phyloP scores from a whole-genome alignment of 2,888 invertebrate genomes.

The Resseliella maxima region DNA sequence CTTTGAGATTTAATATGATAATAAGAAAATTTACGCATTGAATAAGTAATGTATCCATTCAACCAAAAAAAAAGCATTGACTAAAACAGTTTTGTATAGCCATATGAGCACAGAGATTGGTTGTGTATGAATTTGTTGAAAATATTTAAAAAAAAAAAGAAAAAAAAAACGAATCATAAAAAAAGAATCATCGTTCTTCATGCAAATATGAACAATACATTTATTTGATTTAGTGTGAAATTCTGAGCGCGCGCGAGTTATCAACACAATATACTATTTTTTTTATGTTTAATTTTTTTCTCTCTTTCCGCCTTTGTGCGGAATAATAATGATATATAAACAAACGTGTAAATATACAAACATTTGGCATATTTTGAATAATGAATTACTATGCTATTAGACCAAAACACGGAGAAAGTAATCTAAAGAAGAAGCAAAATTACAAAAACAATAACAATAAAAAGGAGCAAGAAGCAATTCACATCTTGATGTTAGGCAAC shows the following conservation, averaged over 20 bases:
- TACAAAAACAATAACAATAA: background rate
- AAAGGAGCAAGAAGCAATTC: background rate
- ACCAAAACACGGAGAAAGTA: conserved; percentile 12
- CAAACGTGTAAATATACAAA: conserved; percentile 25
- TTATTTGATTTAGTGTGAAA: conserved; percentile 32
- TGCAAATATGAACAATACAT: background rate
- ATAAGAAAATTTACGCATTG: background rate
- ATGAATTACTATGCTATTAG: background rate
- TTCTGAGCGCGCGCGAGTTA: background rate
- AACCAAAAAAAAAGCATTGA: background rate
- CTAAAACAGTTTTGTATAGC: too few relatives aligned
- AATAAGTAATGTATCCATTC: background rate
- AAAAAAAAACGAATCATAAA: too few relatives aligned
- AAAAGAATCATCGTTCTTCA: too few relatives aligned
- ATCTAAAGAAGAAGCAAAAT: background rate
- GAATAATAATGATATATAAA: conserved; percentile 41
- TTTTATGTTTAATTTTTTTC: background rate
- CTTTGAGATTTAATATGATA: background rate
- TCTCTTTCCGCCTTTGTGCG: conserved; percentile 13
- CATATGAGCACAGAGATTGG: too few relatives aligned
- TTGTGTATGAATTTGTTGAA: background rate
- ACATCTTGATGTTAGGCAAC: conserved; percentile 16
- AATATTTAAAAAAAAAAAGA: too few relatives aligned
- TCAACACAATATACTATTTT: background rate
- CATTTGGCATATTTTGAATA: conserved; percentile 14